These are phyloP conservation scores for Dryocosmus kuriphilus DNA, from an alignment of 2,888 invertebrate species.

Conservation along the genomic window DNA sequence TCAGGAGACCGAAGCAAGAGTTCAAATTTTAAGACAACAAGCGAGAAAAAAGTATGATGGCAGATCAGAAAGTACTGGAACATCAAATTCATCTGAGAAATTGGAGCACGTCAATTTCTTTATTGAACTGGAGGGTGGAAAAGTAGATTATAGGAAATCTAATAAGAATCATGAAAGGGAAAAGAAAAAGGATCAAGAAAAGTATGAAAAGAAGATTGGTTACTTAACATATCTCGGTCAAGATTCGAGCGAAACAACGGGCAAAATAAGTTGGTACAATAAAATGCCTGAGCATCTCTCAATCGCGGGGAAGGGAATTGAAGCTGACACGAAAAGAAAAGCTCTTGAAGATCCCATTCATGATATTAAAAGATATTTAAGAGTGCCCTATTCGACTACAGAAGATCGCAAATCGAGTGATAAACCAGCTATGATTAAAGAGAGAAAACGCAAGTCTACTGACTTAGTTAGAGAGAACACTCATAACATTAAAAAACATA, in stretches of 20 bases:
- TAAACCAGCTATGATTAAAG: background rate
- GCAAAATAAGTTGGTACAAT: conserved; percentile 94
- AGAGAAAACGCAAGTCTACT: conserved; percentile 38
- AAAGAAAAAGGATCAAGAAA: conserved; percentile 93
- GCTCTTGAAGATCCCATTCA: conserved; percentile 86
- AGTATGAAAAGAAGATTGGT: conserved; percentile 98
- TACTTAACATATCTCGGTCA: conserved; percentile 97
- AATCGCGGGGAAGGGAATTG: conserved; percentile 79
- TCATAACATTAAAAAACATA: conserved; percentile 66
- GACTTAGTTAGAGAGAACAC: conserved; percentile 48
- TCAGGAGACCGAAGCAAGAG: conserved; percentile 91
- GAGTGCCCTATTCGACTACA: conserved; percentile 62
- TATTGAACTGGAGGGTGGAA: conserved; percentile 88
- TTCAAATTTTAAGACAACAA: conserved; percentile 84
- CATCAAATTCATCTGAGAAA: conserved; percentile 55
- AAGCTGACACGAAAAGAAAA: conserved; percentile 85
- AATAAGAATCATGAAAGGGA: conserved; percentile 95
- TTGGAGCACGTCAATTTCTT: conserved; percentile 90
- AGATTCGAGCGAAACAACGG: conserved; percentile 91
- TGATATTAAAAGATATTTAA: conserved; percentile 82
- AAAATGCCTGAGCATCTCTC: conserved; percentile 81
- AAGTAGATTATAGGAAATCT: conserved; percentile 81
- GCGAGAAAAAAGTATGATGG: conserved; percentile 80
- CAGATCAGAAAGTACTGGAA: conserved; percentile 63
- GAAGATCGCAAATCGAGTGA: conserved; percentile 23